phyloP scores from a whole-genome alignment of 1,140 invertebrate species.

The Temnothorax longispinosus region DNA sequence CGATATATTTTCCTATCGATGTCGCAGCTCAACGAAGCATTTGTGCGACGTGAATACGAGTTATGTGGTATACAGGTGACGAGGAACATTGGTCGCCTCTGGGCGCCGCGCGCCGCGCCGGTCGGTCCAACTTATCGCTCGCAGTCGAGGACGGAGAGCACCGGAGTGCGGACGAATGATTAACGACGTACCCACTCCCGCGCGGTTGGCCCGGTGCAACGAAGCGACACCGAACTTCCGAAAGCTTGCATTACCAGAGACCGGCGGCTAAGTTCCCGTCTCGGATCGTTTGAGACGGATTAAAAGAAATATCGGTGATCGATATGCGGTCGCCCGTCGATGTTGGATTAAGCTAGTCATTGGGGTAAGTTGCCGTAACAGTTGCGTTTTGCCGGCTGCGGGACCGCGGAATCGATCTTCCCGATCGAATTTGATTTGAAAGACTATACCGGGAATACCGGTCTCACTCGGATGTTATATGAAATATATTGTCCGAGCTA shows the following conservation, averaged over 20 bases:
- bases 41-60: constrained; percentile 64
- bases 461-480: not conserved
- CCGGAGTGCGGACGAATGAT: constrained; percentile 74
- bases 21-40: constrained; percentile 71
- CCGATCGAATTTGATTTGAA: not conserved
- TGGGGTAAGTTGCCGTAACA: constrained; percentile 32
- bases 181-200: constrained; percentile 73
- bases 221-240: constrained; percentile 71
- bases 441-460: not conserved
- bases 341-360: constrained; percentile 42
- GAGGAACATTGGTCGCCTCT: constrained; percentile 40
- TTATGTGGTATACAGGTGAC: constrained; percentile 42
- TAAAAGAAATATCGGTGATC: constrained; percentile 57
- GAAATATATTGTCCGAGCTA: too few species aligned
- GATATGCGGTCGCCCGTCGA: constrained; percentile 27
- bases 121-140: constrained; percentile 57
- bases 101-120: not conserved
- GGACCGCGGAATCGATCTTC: not conserved
- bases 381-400: constrained; percentile 26
- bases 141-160: constrained; percentile 26
- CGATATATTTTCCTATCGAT: constrained; percentile 76
- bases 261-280: constrained; percentile 49
- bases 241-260: constrained; percentile 60
- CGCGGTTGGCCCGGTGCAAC: constrained; percentile 70
- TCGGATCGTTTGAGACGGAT: constrained; percentile 59